These are phyloP conservation scores for Pinctada fucata DNA, from an alignment of 2,888 invertebrate species.

Conservation along the genomic window DNA sequence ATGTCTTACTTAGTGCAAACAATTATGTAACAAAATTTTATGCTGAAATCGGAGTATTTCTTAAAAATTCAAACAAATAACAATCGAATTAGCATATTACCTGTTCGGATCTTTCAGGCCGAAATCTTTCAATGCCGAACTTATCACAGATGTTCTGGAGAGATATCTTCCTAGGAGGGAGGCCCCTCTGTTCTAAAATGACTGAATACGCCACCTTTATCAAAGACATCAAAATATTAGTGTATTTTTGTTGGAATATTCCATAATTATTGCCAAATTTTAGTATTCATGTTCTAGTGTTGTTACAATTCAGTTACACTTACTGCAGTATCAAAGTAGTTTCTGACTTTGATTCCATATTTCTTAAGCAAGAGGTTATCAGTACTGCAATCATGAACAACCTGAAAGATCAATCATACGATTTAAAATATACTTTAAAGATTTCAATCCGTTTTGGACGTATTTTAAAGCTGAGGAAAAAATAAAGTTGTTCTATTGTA, in stretches of 20 bases:
- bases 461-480: too few species aligned
- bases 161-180: slow-evolving; percentile 54
- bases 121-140: slow-evolving; percentile 37
- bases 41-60: too few species aligned
- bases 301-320: not conserved
- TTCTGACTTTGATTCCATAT: slow-evolving; percentile 52
- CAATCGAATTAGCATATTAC: slow-evolving; percentile 25
- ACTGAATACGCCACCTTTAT: slow-evolving; percentile 52
- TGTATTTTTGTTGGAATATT: too few species aligned
- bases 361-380: slow-evolving; percentile 48
- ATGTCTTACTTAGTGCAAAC: too few species aligned
- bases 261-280: too few species aligned
- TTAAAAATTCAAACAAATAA: too few species aligned
- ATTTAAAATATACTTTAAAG: too few species aligned
- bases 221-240: not conserved
- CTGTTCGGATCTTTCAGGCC: slow-evolving; percentile 44
- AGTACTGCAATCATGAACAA: slow-evolving; percentile 54
- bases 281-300: too few species aligned
- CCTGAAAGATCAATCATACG: slow-evolving; percentile 36
- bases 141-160: slow-evolving; percentile 43
- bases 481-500: too few species aligned
- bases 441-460: too few species aligned
- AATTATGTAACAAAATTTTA: too few species aligned
- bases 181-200: slow-evolving; percentile 51
- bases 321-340: slow-evolving; percentile 62